Conservation (phyloP, 1,140 invertebrate genomes). For the Xylocopa sonorina region DNA sequence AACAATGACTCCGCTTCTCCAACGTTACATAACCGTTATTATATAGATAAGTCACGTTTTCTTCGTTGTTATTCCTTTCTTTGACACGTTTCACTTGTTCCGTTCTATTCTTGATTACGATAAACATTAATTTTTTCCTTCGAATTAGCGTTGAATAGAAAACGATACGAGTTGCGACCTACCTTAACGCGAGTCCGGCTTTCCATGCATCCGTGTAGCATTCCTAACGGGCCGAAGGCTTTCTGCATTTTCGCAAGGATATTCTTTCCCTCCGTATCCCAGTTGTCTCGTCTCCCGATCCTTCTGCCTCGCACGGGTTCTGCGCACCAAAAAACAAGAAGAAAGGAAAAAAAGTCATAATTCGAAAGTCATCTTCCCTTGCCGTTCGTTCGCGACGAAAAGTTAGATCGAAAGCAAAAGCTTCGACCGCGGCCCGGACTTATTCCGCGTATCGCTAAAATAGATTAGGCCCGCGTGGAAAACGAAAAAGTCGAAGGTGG, state of each 20-base stretch:
- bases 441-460: background rate
- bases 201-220: conserved; percentile 85
- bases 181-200: conserved; percentile 85
- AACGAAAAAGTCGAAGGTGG: too few species aligned
- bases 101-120: too few species aligned
- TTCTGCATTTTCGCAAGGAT: conserved; percentile 85
- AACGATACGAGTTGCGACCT: conserved; percentile 55
- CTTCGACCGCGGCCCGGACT: background rate
- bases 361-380: background rate
- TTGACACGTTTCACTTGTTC: background rate
- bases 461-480: too few species aligned
- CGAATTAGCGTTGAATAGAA: too few species aligned
- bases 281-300: conserved; percentile 23
- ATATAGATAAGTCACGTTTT: too few species aligned
- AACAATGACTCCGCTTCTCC: too few species aligned
- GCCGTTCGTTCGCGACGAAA: background rate
- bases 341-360: background rate
- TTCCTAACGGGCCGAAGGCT: conserved; percentile 84
- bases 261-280: conserved; percentile 77
- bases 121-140: too few species aligned
- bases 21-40: too few species aligned
- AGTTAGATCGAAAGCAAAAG: background rate
- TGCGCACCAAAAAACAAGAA: conserved; percentile 59
- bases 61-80: conserved; percentile 17
- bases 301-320: conserved; percentile 50